Percentiles rank a stretch among this genome's conserved stretches.
phyloP scores from a whole-genome alignment of 2,888 invertebrate genomes.

The Gymnoscelis rufifasciata region DNA sequence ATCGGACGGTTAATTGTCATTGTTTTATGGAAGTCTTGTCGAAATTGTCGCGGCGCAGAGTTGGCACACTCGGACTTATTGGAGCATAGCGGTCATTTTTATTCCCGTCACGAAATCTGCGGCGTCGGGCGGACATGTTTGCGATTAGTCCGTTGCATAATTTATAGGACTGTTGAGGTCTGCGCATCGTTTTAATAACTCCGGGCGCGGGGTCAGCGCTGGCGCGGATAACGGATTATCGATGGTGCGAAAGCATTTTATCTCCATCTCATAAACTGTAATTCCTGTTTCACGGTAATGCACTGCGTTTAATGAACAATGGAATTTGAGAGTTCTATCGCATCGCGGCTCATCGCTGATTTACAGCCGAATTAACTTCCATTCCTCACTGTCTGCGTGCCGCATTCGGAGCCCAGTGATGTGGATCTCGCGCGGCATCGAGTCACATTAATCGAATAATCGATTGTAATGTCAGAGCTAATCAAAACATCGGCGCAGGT shows the following conservation, averaged over 20 bases:
- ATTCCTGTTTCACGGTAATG: slow-evolving; percentile 26
- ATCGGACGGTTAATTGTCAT: slow-evolving; percentile 53
- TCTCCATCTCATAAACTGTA: slow-evolving; percentile 31
- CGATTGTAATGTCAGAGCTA: slow-evolving; percentile 74
- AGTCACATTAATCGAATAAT: slow-evolving; percentile 69
- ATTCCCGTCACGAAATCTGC: slow-evolving; percentile 63
- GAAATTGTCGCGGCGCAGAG: slow-evolving; percentile 55
- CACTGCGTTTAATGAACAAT: slow-evolving; percentile 21
- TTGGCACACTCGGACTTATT: slow-evolving; percentile 71
- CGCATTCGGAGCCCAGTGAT: slow-evolving; percentile 42
- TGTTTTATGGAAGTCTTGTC: slow-evolving; percentile 63
- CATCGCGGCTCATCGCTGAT: slow-evolving; percentile 12
- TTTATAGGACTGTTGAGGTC: slow-evolving; percentile 46
- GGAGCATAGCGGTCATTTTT: slow-evolving; percentile 67
- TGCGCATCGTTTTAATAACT: slow-evolving; percentile 37
- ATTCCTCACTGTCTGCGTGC: slow-evolving; percentile 28
- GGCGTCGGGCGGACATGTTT: slow-evolving; percentile 45
- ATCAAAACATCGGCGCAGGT: slow-evolving; percentile 75
- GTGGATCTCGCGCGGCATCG: slow-evolving; percentile 50
- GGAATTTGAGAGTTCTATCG: slow-evolving; percentile 21
- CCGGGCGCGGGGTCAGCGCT: slow-evolving; percentile 25
- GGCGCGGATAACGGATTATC: slow-evolving; percentile 32
- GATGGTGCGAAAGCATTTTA: slow-evolving; percentile 31
- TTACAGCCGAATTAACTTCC: slow-evolving; percentile 16
- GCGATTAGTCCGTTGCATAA: slow-evolving; percentile 58